These are phyloP conservation scores for Acleris holmiana DNA, from an alignment of 2,888 invertebrate genomes.

Conservation along the genomic window DNA sequence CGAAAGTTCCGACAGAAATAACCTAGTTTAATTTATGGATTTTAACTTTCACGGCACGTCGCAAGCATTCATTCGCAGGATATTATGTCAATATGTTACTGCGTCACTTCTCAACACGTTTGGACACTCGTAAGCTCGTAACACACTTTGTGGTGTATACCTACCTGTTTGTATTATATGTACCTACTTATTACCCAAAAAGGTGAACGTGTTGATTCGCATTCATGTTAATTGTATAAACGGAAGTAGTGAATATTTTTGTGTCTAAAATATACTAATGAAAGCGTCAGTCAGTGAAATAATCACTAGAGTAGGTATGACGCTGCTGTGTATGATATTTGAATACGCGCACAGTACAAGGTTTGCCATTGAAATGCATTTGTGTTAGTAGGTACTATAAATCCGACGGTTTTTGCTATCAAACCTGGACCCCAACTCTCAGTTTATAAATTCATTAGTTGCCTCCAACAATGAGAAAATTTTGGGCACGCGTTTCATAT, in stretches of 20 bases:
- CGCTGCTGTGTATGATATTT: not conserved
- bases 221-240: slow-evolving; percentile 1
- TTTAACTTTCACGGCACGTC: slow-evolving; percentile 1
- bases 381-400: too few species aligned
- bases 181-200: too few species aligned
- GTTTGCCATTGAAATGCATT: too few species aligned
- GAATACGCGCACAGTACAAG: not conserved
- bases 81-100: slow-evolving; percentile 4
- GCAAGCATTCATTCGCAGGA: not conserved
- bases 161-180: too few species aligned
- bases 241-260: slow-evolving; percentile 9
- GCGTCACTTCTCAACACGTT: not conserved
- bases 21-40: slow-evolving; percentile 1
- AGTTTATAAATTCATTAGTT: too few species aligned
- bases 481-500: not conserved
- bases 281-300: too few species aligned
- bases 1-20: not conserved
- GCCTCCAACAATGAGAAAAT: not conserved
- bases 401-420: too few species aligned
- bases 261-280: not conserved
- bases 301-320: not conserved
- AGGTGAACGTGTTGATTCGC: not conserved
- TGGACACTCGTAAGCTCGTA: not conserved
- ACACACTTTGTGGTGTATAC: too few species aligned
- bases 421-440: too few species aligned